Evolutionary conservation across 2,888 invertebrate species (phyloP).

Genomic region (Agrotis ipsilon): DNA sequence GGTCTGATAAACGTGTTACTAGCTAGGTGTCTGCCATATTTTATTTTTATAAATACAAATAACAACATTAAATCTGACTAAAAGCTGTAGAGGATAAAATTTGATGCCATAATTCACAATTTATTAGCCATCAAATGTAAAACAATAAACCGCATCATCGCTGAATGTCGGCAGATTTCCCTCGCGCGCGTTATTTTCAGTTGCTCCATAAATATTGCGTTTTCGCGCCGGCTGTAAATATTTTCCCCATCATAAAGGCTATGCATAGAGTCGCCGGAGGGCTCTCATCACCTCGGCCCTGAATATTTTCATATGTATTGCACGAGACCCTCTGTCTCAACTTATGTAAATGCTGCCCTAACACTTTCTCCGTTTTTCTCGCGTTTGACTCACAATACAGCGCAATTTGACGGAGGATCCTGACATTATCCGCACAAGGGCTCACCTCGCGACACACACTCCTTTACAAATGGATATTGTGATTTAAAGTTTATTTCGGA

Average conservation of each 20-base stretch:
- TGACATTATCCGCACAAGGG: constrained; percentile 84
- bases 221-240: constrained; percentile 86
- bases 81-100: constrained; percentile 43
- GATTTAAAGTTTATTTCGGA: constrained; percentile 81
- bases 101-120: constrained; percentile 74
- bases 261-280: constrained; percentile 85
- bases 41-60: constrained; percentile 15
- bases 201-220: constrained; percentile 85
- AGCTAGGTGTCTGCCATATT: constrained; percentile 13
- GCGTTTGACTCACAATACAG: constrained; percentile 88
- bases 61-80: constrained; percentile 34
- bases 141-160: constrained; percentile 81
- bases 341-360: constrained; percentile 90
- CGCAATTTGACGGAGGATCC: constrained; percentile 88
- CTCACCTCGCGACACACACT: constrained; percentile 75
- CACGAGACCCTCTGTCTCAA: constrained; percentile 88
- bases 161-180: constrained; percentile 67
- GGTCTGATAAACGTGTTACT: constrained; percentile 21
- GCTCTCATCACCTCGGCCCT: constrained; percentile 88
- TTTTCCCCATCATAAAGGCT: constrained; percentile 87
- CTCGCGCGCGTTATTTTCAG: constrained; percentile 77
- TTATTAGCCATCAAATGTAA: constrained; percentile 75
- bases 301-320: constrained; percentile 88
- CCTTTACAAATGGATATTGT: constrained; percentile 81
- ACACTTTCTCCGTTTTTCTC: constrained; percentile 90